These are phyloP conservation scores for Paratrypauchen microcephalus DNA, from an alignment of 2,797 vertebrate species.

Conservation along the genomic window DNA sequence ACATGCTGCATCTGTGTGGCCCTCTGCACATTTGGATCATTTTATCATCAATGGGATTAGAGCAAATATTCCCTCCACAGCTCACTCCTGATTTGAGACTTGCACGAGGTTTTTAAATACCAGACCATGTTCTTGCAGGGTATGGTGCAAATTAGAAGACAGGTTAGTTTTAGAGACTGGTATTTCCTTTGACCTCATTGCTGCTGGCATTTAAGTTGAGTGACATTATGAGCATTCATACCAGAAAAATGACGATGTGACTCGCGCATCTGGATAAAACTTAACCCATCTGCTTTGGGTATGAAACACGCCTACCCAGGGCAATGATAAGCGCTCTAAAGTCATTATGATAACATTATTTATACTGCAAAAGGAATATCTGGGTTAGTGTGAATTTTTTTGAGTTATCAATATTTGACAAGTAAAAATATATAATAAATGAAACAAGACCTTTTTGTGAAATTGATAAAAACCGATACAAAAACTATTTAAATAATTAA, in stretches of 20 bases:
- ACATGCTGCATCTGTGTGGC: slow-evolving; percentile 3
- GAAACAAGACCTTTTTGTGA: no score
- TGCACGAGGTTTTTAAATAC: neutral
- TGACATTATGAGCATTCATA: slow-evolving; percentile 2
- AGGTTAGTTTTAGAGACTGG: slow-evolving; percentile 1
- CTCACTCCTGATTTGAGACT: neutral
- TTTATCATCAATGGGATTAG: neutral
- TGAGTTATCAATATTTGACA: neutral
- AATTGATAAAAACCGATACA: no score
- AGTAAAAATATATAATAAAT: no score
- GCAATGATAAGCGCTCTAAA: neutral
- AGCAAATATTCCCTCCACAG: neutral
- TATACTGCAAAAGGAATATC: neutral
- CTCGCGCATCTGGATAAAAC: neutral
- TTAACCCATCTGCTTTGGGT: neutral
- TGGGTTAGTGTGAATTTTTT: neutral
- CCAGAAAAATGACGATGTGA: neutral
- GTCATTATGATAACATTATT: neutral
- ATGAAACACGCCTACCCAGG: neutral
- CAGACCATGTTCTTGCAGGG: neutral
- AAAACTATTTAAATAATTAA: no score
- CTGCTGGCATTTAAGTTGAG: slow-evolving; percentile 7
- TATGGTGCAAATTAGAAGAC: neutral
- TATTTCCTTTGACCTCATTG: slow-evolving; percentile 1
- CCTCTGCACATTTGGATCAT: neutral